Evolutionary conservation across 2,888 invertebrate genomes (phyloP).

Genomic region (Galeopsomyia nigrocyanea): DNA sequence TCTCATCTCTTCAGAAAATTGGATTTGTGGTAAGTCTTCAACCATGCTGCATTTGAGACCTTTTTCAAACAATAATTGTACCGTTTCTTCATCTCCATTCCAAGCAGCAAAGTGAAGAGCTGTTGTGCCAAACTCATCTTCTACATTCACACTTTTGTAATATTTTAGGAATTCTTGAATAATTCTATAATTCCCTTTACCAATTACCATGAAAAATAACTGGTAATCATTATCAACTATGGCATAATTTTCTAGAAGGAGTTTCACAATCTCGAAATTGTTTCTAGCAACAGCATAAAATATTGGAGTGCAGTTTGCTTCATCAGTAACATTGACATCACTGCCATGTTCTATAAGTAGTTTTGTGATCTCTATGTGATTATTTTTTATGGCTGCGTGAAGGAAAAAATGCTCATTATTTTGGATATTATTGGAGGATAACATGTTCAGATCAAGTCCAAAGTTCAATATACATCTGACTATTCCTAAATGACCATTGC

Average conservation of each 20-base stretch:
- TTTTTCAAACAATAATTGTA: conserved; percentile 26
- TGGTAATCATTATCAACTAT: background rate
- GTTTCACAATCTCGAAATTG: conserved; percentile 10
- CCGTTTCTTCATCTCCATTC: conserved; percentile 26
- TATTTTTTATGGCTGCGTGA: conserved; percentile 22
- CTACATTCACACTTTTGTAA: conserved; percentile 13
- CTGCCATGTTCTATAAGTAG: conserved; percentile 12
- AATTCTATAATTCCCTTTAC: background rate
- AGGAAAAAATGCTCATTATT: conserved; percentile 10
- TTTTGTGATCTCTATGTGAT: conserved; percentile 12
- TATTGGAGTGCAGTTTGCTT: conserved; percentile 10
- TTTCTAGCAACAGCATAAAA: conserved; percentile 17
- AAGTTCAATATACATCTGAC: conserved; percentile 7
- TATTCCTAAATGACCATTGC: conserved; percentile 28
- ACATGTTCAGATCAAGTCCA: conserved; percentile 2
- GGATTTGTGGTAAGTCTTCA: background rate
- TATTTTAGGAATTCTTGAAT: conserved; percentile 28
- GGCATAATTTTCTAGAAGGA: conserved; percentile 16
- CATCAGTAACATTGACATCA: conserved; percentile 13
- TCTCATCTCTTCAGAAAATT: background rate
- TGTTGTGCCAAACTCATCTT: conserved; percentile 28
- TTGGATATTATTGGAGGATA: background rate
- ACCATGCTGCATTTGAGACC: background rate
- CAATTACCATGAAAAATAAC: conserved; percentile 17
- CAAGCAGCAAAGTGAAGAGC: conserved; percentile 38